Conservation (phyloP, 1,140 invertebrate species). For the Lucilia cuprina region DNA sequence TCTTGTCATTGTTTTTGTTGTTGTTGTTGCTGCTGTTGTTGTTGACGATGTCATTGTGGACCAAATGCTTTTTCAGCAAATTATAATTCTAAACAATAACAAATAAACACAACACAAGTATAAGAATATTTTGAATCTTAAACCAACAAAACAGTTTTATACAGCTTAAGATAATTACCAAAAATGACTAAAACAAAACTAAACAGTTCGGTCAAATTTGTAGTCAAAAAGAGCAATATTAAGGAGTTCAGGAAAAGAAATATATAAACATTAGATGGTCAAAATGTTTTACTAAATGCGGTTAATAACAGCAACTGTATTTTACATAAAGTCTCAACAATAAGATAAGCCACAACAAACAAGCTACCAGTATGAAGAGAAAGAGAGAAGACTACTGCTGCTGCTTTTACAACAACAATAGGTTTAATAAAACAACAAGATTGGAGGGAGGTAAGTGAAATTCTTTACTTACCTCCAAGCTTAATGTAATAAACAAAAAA, state of each 20-base stretch:
- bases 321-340: neutral
- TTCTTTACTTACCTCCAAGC: no score
- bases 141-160: neutral
- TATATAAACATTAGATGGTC: neutral
- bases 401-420: neutral
- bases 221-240: neutral
- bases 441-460: no score
- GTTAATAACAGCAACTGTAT: neutral
- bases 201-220: neutral
- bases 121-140: neutral
- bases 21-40: no score
- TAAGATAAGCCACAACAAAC: neutral
- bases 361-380: neutral
- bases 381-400: neutral
- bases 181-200: neutral
- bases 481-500: no score
- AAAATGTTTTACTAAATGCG: neutral
- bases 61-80: neutral
- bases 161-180: constrained; percentile 5
- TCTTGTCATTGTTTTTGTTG: no score
- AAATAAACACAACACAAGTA: neutral
- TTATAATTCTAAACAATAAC: neutral
- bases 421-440: neutral
- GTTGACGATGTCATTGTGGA: neutral
- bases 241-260: no score